Conservation (phyloP, 2,797 vertebrate species). For the Macropodus opercularis region DNA sequence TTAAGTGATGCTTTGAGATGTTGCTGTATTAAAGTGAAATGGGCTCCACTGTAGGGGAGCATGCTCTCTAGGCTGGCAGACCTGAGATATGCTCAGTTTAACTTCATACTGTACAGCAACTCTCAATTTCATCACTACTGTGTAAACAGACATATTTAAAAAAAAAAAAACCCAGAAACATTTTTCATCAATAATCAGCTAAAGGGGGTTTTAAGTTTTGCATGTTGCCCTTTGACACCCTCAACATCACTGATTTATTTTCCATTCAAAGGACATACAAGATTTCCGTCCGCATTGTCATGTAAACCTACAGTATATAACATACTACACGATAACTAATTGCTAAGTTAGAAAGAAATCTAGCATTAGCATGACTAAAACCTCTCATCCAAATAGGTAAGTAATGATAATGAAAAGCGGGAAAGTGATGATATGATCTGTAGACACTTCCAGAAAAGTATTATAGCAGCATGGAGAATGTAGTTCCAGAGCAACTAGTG, state of each 20-base stretch:
- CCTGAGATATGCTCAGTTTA: slow-evolving; percentile 78
- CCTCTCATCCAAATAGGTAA: slow-evolving; percentile 35
- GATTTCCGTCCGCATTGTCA: slow-evolving; percentile 6
- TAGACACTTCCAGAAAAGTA: slow-evolving; percentile 50
- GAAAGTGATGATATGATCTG: slow-evolving; percentile 36
- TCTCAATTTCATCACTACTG: background rate
- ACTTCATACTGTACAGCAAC: slow-evolving; percentile 1
- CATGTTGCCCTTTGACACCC: background rate
- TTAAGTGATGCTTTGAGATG: background rate
- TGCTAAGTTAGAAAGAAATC: slow-evolving; percentile 19
- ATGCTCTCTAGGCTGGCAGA: slow-evolving; percentile 87
- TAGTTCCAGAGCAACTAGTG: slow-evolving; percentile 65
- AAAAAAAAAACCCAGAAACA: background rate
- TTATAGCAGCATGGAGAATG: slow-evolving; percentile 70
- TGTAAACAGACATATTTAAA: background rate
- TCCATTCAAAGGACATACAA: slow-evolving; percentile 2
- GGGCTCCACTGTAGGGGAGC: slow-evolving; percentile 16
- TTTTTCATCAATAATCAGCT: background rate
- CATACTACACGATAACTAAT: slow-evolving; percentile 9
- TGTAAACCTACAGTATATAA: slow-evolving; percentile 20
- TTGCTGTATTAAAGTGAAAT: background rate
- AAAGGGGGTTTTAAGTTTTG: slow-evolving; percentile 5
- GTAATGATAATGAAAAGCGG: slow-evolving; percentile 18
- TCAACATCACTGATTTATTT: background rate
- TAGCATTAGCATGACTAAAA: slow-evolving; percentile 43